These are phyloP conservation scores for Erinaceus europaeus DNA, from an alignment of 2,113 vertebrate genomes.

Conservation along the genomic window DNA sequence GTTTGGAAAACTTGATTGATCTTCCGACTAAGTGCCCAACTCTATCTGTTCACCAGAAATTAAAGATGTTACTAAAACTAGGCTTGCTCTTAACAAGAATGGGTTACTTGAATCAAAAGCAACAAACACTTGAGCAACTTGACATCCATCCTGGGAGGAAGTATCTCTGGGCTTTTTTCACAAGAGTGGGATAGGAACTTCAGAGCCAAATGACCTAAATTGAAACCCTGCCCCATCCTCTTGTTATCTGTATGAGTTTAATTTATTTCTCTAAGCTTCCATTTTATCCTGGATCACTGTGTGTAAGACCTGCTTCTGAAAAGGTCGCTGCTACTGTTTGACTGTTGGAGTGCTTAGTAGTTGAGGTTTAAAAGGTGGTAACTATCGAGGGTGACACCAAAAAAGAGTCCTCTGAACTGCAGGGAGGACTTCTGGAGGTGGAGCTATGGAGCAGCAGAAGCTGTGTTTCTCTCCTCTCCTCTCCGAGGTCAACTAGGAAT, in stretches of 20 bases:
- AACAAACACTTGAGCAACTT: neutral
- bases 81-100: neutral
- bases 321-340: no score
- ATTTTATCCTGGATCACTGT: neutral
- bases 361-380: no score
- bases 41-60: neutral
- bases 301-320: neutral
- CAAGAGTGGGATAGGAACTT: neutral
- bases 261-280: neutral
- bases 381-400: no score
- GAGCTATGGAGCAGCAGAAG: no score
- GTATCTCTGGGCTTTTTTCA: neutral
- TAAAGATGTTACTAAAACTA: constrained; percentile 18
- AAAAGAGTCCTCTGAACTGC: no score
- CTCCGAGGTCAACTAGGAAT: no score
- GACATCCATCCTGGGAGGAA: neutral
- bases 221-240: neutral
- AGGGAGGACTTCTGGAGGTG: no score
- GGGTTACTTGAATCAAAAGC: neutral
- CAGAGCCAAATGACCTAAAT: neutral
- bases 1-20: neutral
- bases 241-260: neutral
- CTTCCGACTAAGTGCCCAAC: neutral
- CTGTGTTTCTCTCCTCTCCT: no score
- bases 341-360: no score